Evolutionary conservation across 2,113 vertebrate genomes (phyloP).

Genomic region (Brienomyrus brachyistius): DNA sequence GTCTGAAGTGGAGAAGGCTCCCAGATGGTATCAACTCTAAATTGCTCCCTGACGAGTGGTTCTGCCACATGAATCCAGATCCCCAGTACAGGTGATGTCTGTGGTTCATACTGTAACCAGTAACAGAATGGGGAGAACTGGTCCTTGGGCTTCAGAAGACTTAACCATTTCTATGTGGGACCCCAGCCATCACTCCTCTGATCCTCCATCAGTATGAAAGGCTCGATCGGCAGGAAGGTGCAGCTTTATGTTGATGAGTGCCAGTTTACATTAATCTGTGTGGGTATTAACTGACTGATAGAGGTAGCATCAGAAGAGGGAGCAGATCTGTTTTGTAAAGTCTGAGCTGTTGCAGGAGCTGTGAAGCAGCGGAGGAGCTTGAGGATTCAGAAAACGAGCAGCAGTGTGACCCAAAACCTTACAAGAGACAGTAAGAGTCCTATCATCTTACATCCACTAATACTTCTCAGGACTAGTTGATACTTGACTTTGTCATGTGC

Average conservation of each 20-base stretch:
- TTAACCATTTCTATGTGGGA: neutral
- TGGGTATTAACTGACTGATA: neutral
- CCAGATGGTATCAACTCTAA: constrained; percentile 72
- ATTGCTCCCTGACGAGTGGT: constrained; percentile 65
- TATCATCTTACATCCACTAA: neutral
- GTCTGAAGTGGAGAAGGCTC: constrained; percentile 83
- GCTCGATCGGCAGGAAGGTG: neutral
- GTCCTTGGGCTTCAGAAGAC: neutral
- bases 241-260: neutral
- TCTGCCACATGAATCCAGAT: too few relatives aligned
- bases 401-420: constrained; percentile 76
- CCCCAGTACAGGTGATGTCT: too few relatives aligned
- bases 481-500: neutral
- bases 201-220: neutral
- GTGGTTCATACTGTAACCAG: neutral
- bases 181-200: neutral
- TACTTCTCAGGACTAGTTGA: neutral
- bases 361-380: constrained; percentile 70
- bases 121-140: neutral
- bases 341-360: constrained; percentile 59
- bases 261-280: neutral
- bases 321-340: neutral
- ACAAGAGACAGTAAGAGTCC: constrained; percentile 61
- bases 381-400: constrained; percentile 81
- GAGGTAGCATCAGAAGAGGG: neutral